Evolutionary conservation across 2,888 invertebrate species (phyloP).

Genomic region (Ametastegia equiseti): DNA sequence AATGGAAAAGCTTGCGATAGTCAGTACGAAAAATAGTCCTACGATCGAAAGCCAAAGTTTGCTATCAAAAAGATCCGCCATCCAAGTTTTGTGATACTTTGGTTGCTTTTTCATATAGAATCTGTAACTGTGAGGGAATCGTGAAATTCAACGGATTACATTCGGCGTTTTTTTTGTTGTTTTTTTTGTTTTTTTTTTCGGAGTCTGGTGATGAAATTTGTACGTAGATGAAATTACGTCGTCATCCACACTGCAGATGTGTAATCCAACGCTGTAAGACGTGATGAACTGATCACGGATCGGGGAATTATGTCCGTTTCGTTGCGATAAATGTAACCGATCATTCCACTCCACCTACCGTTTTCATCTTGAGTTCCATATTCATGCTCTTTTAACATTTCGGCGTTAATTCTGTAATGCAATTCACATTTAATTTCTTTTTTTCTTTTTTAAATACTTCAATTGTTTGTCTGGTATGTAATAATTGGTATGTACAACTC

Average conservation of each 20-base stretch:
- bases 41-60: conserved; percentile 2
- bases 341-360: conserved; percentile 20
- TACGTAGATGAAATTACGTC: conserved; percentile 1
- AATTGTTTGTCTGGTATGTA: not conserved
- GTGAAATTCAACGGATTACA: not conserved
- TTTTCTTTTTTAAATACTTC: too few relatives aligned
- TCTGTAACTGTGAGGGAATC: conserved; percentile 28
- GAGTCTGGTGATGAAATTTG: too few relatives aligned
- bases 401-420: not conserved
- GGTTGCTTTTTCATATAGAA: conserved; percentile 5
- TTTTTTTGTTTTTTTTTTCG: too few relatives aligned
- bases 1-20: not conserved
- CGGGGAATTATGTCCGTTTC: conserved; percentile 35
- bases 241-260: conserved; percentile 12
- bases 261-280: not conserved
- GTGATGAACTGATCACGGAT: not conserved
- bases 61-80: not conserved
- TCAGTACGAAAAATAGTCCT: not conserved
- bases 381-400: not conserved
- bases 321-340: conserved; percentile 23
- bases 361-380: not conserved
- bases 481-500: not conserved
- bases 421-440: not conserved
- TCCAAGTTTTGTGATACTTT: not conserved
- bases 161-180: too few relatives aligned